Percentiles rank a stretch among this genome's conserved stretches.
These are phyloP conservation scores for Sesia apiformis DNA, from an alignment of 2,888 invertebrate genomes.

Conservation along the genomic window DNA sequence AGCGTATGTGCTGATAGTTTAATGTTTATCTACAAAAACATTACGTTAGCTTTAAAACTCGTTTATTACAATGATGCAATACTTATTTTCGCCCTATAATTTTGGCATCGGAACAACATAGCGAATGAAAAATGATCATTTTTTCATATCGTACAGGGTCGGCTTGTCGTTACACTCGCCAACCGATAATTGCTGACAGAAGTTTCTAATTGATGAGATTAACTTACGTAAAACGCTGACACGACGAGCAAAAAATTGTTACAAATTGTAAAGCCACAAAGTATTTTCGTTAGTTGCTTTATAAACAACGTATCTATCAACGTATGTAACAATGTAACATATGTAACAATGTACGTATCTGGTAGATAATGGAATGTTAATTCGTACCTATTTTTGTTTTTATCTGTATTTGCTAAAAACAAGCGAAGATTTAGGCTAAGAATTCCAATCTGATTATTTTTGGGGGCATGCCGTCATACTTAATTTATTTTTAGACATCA, in stretches of 20 bases:
- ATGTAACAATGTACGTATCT: too few relatives aligned
- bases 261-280: too few relatives aligned
- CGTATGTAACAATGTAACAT: too few relatives aligned
- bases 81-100: slow-evolving; percentile 29
- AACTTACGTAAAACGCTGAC: slow-evolving; percentile 8
- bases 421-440: too few relatives aligned
- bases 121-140: slow-evolving; percentile 29
- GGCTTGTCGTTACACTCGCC: slow-evolving; percentile 12
- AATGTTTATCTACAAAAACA: slow-evolving; percentile 6
- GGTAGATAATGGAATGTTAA: too few relatives aligned
- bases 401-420: too few relatives aligned
- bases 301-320: too few relatives aligned
- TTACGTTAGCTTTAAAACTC: slow-evolving; percentile 8
- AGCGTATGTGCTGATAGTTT: slow-evolving; percentile 8
- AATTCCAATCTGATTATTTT: too few relatives aligned
- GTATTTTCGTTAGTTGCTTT: too few relatives aligned
- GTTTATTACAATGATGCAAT: slow-evolving; percentile 17
- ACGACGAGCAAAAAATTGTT: neutral
- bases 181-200: slow-evolving; percentile 27
- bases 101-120: slow-evolving; percentile 24
- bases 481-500: slow-evolving; percentile 28
- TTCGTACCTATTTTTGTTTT: too few relatives aligned
- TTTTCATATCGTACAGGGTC: slow-evolving; percentile 6
- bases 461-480: too few relatives aligned
- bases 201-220: slow-evolving; percentile 25